Conservation (phyloP, 2,888 invertebrate genomes). For the Patella ulyssiponensis region DNA sequence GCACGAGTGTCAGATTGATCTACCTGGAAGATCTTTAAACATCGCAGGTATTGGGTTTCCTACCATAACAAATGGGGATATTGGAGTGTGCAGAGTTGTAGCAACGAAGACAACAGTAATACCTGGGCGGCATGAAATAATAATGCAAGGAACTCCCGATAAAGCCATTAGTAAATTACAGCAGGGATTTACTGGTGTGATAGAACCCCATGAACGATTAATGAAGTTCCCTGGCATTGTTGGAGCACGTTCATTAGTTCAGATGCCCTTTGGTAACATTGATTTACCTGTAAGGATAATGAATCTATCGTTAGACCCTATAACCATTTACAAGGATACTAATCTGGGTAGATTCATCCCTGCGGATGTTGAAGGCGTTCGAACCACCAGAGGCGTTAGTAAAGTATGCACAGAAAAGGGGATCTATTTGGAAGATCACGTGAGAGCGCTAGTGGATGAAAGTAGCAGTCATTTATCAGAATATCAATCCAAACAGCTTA, state of each 20-base stretch:
- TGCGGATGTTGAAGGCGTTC: background rate
- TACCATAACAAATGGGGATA: background rate
- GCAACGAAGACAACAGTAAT: background rate
- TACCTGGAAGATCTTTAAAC: background rate
- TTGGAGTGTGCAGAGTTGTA: background rate
- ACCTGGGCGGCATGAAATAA: slow-evolving; percentile 14
- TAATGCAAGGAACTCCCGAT: slow-evolving; percentile 1
- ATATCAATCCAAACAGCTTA: slow-evolving; percentile 13
- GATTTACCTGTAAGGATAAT: slow-evolving; percentile 17
- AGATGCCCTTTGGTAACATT: background rate
- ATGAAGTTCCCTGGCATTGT: slow-evolving; percentile 20
- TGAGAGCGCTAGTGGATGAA: background rate
- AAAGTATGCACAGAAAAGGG: too few species aligned
- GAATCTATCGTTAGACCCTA: slow-evolving; percentile 15
- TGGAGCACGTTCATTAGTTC: slow-evolving; percentile 16
- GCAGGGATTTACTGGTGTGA: slow-evolving; percentile 8
- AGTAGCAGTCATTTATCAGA: slow-evolving; percentile 3
- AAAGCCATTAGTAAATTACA: slow-evolving; percentile 18
- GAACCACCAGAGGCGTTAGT: too few species aligned
- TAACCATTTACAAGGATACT: slow-evolving; percentile 21
- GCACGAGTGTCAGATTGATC: background rate
- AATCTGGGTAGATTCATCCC: background rate
- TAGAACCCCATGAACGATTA: slow-evolving; percentile 16
- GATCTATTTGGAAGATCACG: too few species aligned
- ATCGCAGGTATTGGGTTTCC: background rate